phyloP scores from a whole-genome alignment of 2,888 invertebrate genomes.

The Cyaniris semiargus region DNA sequence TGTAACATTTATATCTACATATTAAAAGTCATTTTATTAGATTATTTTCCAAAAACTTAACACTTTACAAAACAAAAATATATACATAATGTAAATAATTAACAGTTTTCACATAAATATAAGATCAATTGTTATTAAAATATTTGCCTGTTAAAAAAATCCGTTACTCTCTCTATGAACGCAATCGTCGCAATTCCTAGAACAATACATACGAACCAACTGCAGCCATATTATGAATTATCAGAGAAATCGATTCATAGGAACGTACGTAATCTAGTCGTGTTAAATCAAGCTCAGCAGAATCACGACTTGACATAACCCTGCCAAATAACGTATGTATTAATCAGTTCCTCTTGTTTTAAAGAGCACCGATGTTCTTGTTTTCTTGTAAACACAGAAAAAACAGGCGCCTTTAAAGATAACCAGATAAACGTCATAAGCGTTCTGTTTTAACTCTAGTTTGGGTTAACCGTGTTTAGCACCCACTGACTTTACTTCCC shows the following conservation, averaged over 20 bases:
- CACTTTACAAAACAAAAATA: neutral
- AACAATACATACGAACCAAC: too few relatives aligned
- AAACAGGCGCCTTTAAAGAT: constrained; percentile 6
- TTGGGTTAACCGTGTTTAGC: constrained; percentile 35
- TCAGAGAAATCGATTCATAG: too few relatives aligned
- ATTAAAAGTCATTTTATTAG: neutral
- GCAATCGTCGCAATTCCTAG: too few relatives aligned
- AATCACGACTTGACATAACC: neutral
- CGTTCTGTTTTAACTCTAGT: constrained; percentile 24
- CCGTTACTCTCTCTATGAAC: too few relatives aligned
- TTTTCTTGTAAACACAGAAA: neutral
- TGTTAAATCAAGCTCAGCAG: neutral
- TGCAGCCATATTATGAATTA: too few relatives aligned
- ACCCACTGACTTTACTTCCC: constrained; percentile 41
- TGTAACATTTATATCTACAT: neutral
- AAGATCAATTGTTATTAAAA: too few relatives aligned
- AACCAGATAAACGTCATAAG: constrained; percentile 21
- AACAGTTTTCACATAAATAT: too few relatives aligned
- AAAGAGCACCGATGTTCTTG: neutral
- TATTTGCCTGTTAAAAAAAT: too few relatives aligned
- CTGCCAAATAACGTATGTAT: neutral
- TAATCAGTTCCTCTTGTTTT: neutral
- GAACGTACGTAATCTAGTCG: too few relatives aligned
- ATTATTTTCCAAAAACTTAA: neutral
- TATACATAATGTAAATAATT: too few relatives aligned